phyloP scores from a whole-genome alignment of 2,888 invertebrate genomes.

The Hymenopus coronatus region DNA sequence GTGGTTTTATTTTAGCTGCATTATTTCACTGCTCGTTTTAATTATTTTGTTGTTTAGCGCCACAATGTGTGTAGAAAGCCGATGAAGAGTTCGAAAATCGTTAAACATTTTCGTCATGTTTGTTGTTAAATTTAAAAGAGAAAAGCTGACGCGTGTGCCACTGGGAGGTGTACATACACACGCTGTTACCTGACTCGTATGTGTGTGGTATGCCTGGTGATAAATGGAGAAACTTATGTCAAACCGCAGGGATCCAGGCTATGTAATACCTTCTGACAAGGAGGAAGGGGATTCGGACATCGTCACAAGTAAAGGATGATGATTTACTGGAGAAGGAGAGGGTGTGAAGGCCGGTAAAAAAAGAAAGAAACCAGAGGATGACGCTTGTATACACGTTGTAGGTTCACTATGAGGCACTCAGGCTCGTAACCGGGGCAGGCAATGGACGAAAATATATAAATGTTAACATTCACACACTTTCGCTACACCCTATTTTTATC shows the following conservation, averaged over 20 bases:
- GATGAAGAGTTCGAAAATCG: background rate
- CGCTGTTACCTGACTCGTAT: background rate
- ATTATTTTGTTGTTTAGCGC: background rate
- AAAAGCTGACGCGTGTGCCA: background rate
- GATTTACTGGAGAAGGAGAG: background rate
- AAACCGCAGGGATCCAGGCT: constrained; percentile 26
- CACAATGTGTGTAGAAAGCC: background rate
- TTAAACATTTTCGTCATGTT: background rate
- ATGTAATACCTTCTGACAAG: constrained; percentile 30
- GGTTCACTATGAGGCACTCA: background rate
- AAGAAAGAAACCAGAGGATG: background rate
- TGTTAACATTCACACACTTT: too few relatives aligned
- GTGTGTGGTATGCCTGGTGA: constrained; percentile 25
- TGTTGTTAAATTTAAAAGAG: background rate
- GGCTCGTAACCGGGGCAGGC: too few relatives aligned
- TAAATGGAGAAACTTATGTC: constrained; percentile 26
- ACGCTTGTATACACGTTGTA: background rate
- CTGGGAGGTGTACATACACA: background rate
- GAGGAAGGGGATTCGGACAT: background rate
- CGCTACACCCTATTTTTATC: too few relatives aligned
- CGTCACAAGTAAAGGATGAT: background rate
- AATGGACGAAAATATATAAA: too few relatives aligned
- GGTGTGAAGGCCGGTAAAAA: background rate
- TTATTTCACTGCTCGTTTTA: background rate
- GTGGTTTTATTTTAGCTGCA: background rate